Evolutionary conservation across 2,888 invertebrate genomes (phyloP).

Genomic region (Hirtodrosophila cameraria): DNA sequence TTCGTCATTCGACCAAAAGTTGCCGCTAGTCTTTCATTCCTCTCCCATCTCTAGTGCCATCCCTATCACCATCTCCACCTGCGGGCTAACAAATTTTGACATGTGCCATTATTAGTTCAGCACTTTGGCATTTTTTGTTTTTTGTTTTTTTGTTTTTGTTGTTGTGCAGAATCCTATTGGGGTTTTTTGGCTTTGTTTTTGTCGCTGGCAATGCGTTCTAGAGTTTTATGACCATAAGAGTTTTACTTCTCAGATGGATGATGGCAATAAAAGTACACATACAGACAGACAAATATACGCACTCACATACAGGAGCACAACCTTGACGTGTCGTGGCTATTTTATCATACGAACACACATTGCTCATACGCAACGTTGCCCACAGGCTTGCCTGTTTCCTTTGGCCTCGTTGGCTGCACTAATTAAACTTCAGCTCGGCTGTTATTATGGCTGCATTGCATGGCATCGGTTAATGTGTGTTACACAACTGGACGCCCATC

Average conservation of each 20-base stretch:
- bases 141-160: conserved; percentile 61
- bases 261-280: conserved; percentile 68
- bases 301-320: conserved; percentile 19
- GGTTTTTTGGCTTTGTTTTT: conserved; percentile 58
- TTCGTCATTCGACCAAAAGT: conserved; percentile 68
- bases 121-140: conserved; percentile 76
- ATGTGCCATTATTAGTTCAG: conserved; percentile 83
- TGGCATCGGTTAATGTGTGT: conserved; percentile 79
- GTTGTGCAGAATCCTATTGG: conserved; percentile 38
- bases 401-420: conserved; percentile 72
- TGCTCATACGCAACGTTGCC: conserved; percentile 75
- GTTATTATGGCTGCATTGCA: conserved; percentile 79
- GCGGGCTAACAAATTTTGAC: conserved; percentile 80
- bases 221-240: conserved; percentile 77
- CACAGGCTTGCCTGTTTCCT: conserved; percentile 55
- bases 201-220: conserved; percentile 59
- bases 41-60: conserved; percentile 6
- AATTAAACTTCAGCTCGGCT: conserved; percentile 74
- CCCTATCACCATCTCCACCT: conserved; percentile 18
- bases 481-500: conserved; percentile 49
- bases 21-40: conserved; percentile 30
- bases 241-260: conserved; percentile 76
- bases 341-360: conserved; percentile 76
- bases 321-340: conserved; percentile 68
- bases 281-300: conserved; percentile 23